phyloP scores from a whole-genome alignment of 1,140 invertebrate species.

The Polypedilum vanderplanki region DNA sequence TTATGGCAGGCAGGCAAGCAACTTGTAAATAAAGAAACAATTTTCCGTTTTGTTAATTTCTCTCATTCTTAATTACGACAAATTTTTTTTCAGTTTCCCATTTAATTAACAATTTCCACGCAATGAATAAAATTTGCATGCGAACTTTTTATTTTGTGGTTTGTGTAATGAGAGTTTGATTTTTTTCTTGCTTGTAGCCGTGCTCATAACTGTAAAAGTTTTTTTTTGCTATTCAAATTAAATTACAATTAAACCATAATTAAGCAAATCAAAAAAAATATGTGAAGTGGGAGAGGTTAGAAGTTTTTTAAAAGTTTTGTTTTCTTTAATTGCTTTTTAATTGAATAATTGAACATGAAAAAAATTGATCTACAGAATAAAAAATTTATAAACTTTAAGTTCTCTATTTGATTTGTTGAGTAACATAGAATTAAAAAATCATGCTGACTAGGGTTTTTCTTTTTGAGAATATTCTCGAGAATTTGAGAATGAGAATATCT shows the following conservation, averaged over 20 bases:
- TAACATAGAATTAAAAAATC: too few species aligned
- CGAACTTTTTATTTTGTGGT: too few species aligned
- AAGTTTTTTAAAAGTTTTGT: neutral
- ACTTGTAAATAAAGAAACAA: too few species aligned
- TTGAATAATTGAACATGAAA: neutral
- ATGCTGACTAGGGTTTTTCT: too few species aligned
- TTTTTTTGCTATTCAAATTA: neutral
- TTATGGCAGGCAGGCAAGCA: too few species aligned
- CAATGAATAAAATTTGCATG: neutral
- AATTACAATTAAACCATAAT: conserved; percentile 15
- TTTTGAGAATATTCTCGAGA: too few species aligned
- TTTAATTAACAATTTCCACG: conserved; percentile 19
- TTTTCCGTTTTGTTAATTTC: too few species aligned
- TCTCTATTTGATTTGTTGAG: too few species aligned
- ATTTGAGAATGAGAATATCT: too few species aligned
- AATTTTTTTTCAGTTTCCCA: neutral
- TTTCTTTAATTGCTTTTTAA: conserved; percentile 14
- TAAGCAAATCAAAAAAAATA: neutral
- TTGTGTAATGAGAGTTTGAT: neutral
- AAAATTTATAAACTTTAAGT: too few species aligned
- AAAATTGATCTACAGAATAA: too few species aligned
- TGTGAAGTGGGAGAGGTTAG: neutral
- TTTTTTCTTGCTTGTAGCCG: neutral
- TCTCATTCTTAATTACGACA: neutral
- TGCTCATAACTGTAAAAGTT: neutral